phyloP scores from a whole-genome alignment of 1,140 invertebrate species.

The Araneus ventricosus region DNA sequence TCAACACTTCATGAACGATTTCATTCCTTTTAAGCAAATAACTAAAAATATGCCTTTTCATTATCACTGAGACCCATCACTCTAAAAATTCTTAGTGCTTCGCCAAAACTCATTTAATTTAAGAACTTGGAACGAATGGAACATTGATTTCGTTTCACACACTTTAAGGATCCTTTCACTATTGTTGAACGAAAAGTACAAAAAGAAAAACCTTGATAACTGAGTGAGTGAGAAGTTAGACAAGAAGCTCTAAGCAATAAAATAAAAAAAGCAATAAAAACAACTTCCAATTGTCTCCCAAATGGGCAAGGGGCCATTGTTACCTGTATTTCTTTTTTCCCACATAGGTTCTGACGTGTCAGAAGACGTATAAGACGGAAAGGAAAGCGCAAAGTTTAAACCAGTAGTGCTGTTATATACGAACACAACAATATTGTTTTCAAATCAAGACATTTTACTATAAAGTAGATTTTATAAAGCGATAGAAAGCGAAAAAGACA shows the following conservation, averaged over 20 bases:
- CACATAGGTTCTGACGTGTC: not conserved
- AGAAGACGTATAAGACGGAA: not conserved
- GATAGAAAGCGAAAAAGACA: no score
- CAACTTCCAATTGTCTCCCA: not conserved
- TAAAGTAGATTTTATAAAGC: no score
- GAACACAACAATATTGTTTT: no score
- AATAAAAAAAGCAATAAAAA: not conserved
- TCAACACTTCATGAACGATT: no score
- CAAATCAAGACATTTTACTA: no score
- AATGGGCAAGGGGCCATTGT: not conserved
- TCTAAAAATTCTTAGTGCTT: no score
- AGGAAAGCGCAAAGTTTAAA: not conserved
- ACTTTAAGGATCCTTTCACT: not conserved
- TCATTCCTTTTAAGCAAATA: no score
- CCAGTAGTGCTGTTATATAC: not conserved
- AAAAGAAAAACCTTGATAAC: not conserved
- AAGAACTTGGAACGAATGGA: not conserved
- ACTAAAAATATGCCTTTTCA: no score
- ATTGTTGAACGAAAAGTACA: not conserved
- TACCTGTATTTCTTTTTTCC: not conserved
- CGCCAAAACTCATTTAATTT: not conserved
- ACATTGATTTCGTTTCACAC: not conserved
- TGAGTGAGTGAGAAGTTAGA: not conserved
- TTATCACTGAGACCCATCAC: no score
- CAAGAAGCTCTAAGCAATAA: not conserved